Conservation (phyloP, 2,888 invertebrate species). For the Eupithecia pulchellata region DNA sequence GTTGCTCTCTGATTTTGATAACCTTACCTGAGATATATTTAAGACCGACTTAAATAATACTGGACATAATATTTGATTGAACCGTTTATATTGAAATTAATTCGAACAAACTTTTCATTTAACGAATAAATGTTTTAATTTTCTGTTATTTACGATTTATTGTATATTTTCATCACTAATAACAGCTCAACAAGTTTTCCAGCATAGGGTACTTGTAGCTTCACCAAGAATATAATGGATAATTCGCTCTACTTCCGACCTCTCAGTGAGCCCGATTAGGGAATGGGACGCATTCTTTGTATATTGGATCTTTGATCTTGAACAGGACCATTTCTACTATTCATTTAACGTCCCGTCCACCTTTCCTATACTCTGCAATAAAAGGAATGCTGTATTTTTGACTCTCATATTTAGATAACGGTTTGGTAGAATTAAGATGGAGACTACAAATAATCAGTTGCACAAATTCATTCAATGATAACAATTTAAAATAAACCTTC, state of each 20-base stretch:
- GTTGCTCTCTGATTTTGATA: not conserved
- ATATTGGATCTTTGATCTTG: conserved; percentile 25
- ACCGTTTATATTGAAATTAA: not conserved
- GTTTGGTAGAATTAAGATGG: not conserved
- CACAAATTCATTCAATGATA: not conserved
- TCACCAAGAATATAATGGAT: too few species aligned
- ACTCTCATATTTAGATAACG: not conserved
- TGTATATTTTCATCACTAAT: not conserved
- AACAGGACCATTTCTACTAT: not conserved
- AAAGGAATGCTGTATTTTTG: not conserved
- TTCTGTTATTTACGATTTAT: not conserved
- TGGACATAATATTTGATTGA: not conserved
- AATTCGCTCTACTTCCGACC: not conserved
- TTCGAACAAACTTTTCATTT: not conserved
- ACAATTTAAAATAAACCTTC: too few species aligned
- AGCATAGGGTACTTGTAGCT: too few species aligned
- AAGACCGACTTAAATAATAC: not conserved
- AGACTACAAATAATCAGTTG: not conserved
- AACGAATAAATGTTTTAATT: not conserved
- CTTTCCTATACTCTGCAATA: not conserved
- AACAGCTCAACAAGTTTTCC: too few species aligned
- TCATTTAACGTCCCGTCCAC: not conserved
- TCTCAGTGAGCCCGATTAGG: conserved; percentile 26
- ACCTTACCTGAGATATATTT: not conserved
- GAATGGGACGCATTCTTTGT: conserved; percentile 16